phyloP scores from a whole-genome alignment of 2,888 invertebrate genomes.

The Macroteleia sp. region DNA sequence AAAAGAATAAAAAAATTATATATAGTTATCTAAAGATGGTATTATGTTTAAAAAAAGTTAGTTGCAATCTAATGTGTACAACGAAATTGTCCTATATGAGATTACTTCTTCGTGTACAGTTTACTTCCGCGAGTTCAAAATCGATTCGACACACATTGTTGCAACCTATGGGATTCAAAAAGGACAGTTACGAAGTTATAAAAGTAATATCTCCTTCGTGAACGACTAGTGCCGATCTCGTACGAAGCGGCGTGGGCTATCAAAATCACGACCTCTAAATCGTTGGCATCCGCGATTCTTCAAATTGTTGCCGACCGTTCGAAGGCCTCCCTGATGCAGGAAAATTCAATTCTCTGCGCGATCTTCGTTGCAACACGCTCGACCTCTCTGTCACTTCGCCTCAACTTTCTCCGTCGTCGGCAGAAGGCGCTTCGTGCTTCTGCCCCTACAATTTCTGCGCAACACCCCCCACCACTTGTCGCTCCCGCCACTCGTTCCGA shows the following conservation, averaged over 20 bases:
- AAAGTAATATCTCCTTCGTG: background rate
- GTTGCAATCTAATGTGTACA: too few species aligned
- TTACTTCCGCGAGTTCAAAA: background rate
- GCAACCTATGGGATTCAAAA: constrained; percentile 3
- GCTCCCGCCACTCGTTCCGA: constrained; percentile 22
- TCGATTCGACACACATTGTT: background rate
- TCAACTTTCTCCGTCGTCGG: constrained; percentile 10
- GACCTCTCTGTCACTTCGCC: background rate
- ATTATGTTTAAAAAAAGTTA: too few species aligned
- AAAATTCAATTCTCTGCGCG: constrained; percentile 64
- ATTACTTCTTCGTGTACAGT: constrained; percentile 9
- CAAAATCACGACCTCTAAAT: constrained; percentile 11
- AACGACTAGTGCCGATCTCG: background rate
- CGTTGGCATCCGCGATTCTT: constrained; percentile 13
- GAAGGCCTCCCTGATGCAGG: constrained; percentile 53
- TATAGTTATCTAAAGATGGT: too few species aligned
- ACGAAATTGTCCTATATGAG: too few species aligned
- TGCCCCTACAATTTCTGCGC: constrained; percentile 9
- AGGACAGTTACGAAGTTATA: background rate
- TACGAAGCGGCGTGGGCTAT: background rate
- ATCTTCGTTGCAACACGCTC: constrained; percentile 39
- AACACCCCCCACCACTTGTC: constrained; percentile 4
- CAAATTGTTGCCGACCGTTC: constrained; percentile 50
- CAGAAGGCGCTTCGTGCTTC: constrained; percentile 23
- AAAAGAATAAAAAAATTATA: too few species aligned